These are phyloP conservation scores for Philereme vetulata DNA, from an alignment of 2,888 invertebrate species.

Conservation along the genomic window DNA sequence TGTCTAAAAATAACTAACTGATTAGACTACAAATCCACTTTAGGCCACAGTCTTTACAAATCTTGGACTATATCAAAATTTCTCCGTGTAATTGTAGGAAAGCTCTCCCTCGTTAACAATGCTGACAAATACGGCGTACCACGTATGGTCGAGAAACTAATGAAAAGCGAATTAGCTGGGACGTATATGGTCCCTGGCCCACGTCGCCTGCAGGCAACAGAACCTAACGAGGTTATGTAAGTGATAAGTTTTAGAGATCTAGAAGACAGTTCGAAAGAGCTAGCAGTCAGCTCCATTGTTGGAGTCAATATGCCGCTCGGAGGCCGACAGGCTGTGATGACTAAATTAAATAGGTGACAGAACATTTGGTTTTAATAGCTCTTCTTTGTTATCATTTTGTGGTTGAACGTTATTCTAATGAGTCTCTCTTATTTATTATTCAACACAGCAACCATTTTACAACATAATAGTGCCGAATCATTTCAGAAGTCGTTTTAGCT, in stretches of 20 bases:
- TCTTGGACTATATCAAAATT: slow-evolving; percentile 5
- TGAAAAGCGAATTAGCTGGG: slow-evolving; percentile 28
- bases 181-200: slow-evolving; percentile 24
- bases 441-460: not conserved
- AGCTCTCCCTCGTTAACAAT: slow-evolving; percentile 17
- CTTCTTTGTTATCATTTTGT: too few relatives aligned
- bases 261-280: too few relatives aligned
- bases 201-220: slow-evolving; percentile 13
- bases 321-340: too few relatives aligned
- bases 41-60: not conserved
- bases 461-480: not conserved
- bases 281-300: too few relatives aligned
- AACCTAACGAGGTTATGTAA: slow-evolving; percentile 13
- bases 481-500: not conserved
- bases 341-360: too few relatives aligned
- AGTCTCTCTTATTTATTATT: too few relatives aligned
- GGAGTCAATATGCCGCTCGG: too few relatives aligned
- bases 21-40: too few relatives aligned
- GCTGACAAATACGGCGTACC: slow-evolving; percentile 14
- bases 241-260: too few relatives aligned
- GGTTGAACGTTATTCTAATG: too few relatives aligned
- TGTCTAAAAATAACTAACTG: too few relatives aligned
- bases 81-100: slow-evolving; percentile 8
- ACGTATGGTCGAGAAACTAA: slow-evolving; percentile 22
- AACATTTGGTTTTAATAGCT: too few relatives aligned